Evolutionary conservation across 1,140 invertebrate genomes (phyloP).

Genomic region (Solen grandis): DNA sequence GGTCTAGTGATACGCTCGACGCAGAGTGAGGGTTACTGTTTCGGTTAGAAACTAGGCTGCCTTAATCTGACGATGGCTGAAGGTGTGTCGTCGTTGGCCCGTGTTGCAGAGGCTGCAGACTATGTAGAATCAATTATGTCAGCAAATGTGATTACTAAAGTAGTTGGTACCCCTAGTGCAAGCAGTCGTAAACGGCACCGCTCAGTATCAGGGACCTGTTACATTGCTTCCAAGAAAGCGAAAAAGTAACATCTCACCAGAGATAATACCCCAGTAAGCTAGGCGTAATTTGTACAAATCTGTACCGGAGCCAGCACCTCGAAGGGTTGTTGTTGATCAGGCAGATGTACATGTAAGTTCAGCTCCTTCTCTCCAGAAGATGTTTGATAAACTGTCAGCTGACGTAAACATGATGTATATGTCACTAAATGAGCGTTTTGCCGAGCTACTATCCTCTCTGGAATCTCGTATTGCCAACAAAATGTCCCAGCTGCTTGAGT

Average conservation of each 20-base stretch:
- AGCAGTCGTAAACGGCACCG: slow-evolving; percentile 16
- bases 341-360: slow-evolving; percentile 18
- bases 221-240: slow-evolving; percentile 29
- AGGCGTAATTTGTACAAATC: slow-evolving; percentile 30
- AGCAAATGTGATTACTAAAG: not conserved
- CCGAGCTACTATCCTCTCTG: not conserved
- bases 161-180: not conserved
- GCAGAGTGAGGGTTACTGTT: not conserved
- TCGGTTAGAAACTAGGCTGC: not conserved
- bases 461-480: slow-evolving; percentile 2
- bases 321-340: not conserved
- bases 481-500: too few relatives aligned
- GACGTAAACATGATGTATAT: slow-evolving; percentile 21
- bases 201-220: slow-evolving; percentile 25
- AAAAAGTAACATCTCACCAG: slow-evolving; percentile 7
- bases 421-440: slow-evolving; percentile 23
- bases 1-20: not conserved
- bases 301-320: not conserved
- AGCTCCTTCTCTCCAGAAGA: not conserved
- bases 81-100: not conserved
- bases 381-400: slow-evolving; percentile 17
- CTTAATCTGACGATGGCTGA: not conserved
- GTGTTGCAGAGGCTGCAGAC: slow-evolving; percentile 35
- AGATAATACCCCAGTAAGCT: not conserved
- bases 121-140: slow-evolving; percentile 43